These are phyloP conservation scores for Cirrhinus mrigala DNA, from an alignment of 2,797 vertebrate genomes.

Conservation along the genomic window DNA sequence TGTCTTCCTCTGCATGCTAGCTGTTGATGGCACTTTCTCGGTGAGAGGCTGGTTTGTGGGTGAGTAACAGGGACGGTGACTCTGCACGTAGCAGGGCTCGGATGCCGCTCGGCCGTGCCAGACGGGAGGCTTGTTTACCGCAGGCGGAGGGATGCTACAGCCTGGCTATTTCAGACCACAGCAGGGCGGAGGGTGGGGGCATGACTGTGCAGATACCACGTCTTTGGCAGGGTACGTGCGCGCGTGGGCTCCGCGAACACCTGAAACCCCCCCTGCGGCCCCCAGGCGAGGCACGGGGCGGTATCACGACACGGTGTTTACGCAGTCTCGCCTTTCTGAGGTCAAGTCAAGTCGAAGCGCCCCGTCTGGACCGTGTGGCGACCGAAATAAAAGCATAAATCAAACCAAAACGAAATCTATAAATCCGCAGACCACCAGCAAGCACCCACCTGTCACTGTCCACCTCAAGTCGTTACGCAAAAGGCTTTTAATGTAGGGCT, in stretches of 20 bases:
- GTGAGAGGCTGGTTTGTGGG: slow-evolving; percentile 35
- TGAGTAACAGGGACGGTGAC: slow-evolving; percentile 45
- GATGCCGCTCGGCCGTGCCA: slow-evolving; percentile 37
- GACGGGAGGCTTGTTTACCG: slow-evolving; percentile 74
- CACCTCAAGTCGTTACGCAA: no score
- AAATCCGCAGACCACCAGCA: slow-evolving; percentile 32
- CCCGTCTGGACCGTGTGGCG: background rate
- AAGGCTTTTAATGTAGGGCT: no score
- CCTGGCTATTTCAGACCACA: slow-evolving; percentile 74
- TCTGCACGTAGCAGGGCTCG: slow-evolving; percentile 29
- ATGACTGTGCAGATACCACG: slow-evolving; percentile 74
- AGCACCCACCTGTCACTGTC: slow-evolving; percentile 52
- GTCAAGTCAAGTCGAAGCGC: slow-evolving; percentile 12
- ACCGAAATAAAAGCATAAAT: slow-evolving; percentile 48
- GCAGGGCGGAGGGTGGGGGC: slow-evolving; percentile 64
- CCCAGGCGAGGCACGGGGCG: background rate
- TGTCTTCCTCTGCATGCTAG: slow-evolving; percentile 30
- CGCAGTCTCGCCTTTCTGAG: slow-evolving; percentile 15
- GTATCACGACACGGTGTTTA: slow-evolving; percentile 41
- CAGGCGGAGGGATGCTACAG: slow-evolving; percentile 63
- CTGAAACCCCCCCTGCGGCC: slow-evolving; percentile 36
- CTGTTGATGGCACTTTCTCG: slow-evolving; percentile 39
- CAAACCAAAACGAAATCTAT: slow-evolving; percentile 40
- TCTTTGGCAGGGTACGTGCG: slow-evolving; percentile 37
- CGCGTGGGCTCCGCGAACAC: background rate